Percentiles rank a stretch among this genome's conserved stretches.
Evolutionary conservation across 2,888 invertebrate genomes (phyloP).

Genomic region (Erynnis tages): DNA sequence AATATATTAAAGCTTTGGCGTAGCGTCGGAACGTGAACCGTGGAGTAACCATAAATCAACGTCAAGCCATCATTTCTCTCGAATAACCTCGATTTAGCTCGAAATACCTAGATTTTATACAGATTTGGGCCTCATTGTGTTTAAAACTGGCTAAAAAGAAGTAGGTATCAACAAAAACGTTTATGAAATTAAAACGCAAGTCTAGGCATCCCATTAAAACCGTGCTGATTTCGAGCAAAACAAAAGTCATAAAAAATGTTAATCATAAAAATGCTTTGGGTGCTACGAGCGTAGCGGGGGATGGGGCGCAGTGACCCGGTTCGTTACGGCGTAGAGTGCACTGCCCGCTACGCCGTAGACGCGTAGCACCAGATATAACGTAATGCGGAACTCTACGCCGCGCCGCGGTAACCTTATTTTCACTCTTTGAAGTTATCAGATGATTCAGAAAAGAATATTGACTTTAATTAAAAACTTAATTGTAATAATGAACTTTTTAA

Average conservation of each 20-base stretch:
- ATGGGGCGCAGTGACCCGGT: conserved; percentile 62
- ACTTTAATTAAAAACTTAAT: background rate
- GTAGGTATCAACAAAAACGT: too few relatives aligned
- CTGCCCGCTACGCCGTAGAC: conserved; percentile 56
- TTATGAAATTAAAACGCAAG: background rate
- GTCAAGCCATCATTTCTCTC: conserved; percentile 18
- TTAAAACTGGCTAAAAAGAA: too few relatives aligned
- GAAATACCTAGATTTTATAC: background rate
- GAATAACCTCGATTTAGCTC: conserved; percentile 12
- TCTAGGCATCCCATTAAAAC: conserved; percentile 5
- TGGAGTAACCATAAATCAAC: conserved; percentile 15
- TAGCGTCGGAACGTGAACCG: background rate
- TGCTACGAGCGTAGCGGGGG: conserved; percentile 35
- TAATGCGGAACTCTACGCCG: conserved; percentile 26
- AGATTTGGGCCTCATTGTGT: too few relatives aligned
- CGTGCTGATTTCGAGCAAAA: conserved; percentile 20
- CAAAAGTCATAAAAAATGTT: conserved; percentile 30
- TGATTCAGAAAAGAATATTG: background rate
- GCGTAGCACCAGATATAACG: conserved; percentile 35
- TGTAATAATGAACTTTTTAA: too few relatives aligned
- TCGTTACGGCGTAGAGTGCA: conserved; percentile 71
- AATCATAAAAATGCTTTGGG: conserved; percentile 34
- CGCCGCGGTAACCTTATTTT: conserved; percentile 25
- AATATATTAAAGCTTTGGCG: conserved; percentile 8
- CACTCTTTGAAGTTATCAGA: background rate